phyloP scores from a whole-genome alignment of 2,113 vertebrate genomes.

The Pongo pygmaeus region DNA sequence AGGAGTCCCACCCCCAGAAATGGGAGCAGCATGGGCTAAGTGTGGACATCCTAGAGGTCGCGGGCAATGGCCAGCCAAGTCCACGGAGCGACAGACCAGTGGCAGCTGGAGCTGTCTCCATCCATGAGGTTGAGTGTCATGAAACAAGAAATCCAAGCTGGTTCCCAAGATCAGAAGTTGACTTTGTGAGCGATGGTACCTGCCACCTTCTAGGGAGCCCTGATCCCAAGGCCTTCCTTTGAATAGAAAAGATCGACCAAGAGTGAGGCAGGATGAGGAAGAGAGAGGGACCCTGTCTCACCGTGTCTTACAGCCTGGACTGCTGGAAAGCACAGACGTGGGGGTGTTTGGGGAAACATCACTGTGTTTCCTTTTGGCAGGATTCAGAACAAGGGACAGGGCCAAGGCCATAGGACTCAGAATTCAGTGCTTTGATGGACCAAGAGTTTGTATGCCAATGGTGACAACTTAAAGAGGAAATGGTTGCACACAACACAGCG shows the following conservation, averaged over 20 bases:
- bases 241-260: neutral
- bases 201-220: too few relatives aligned
- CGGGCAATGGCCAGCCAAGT: neutral
- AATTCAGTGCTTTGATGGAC: neutral
- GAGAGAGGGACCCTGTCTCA: rapidly evolving
- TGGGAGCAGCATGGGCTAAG: neutral
- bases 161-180: neutral
- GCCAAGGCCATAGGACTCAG: neutral
- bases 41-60: neutral
- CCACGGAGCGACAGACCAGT: neutral
- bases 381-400: neutral
- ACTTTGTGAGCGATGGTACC: rapidly evolving
- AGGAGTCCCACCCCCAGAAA: neutral
- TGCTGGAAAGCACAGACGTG: rapidly evolving
- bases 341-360: neutral
- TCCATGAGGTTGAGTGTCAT: neutral
- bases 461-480: neutral
- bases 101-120: neutral
- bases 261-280: neutral
- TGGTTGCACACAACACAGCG: rapidly evolving
- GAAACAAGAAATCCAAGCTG: neutral
- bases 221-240: rapidly evolving
- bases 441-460: neutral
- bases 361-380: neutral
- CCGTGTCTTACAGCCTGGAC: neutral